phyloP scores from a whole-genome alignment of 2,888 invertebrate species.

The Zygothrica quintamaculata region DNA sequence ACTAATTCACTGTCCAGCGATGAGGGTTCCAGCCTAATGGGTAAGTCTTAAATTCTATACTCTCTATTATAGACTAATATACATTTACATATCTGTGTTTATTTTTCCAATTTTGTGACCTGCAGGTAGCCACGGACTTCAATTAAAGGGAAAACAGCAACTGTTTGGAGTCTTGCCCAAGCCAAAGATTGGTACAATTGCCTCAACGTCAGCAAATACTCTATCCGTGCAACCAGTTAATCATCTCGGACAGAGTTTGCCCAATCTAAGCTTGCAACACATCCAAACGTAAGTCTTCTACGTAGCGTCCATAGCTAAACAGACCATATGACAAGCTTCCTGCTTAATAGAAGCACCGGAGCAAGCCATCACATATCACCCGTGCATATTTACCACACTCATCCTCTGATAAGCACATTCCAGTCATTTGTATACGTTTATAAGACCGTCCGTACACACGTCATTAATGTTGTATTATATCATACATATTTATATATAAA shows the following conservation, averaged over 20 bases:
- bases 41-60: conserved; percentile 13
- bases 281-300: conserved; percentile 82
- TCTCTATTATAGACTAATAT: not conserved
- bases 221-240: conserved; percentile 90
- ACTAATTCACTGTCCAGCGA: conserved; percentile 88
- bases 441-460: conserved; percentile 53
- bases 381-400: conserved; percentile 29
- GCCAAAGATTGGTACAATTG: conserved; percentile 68
- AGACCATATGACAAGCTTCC: conserved; percentile 41
- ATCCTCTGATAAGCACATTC: conserved; percentile 50
- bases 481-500: conserved; percentile 24
- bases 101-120: not conserved
- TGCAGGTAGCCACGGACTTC: conserved; percentile 60
- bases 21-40: conserved; percentile 85
- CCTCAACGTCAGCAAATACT: conserved; percentile 87
- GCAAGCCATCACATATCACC: conserved; percentile 28
- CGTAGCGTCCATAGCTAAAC: conserved; percentile 9
- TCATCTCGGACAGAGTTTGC: conserved; percentile 91
- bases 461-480: conserved; percentile 60
- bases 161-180: conserved; percentile 84
- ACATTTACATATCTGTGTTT: not conserved
- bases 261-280: conserved; percentile 87
- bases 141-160: conserved; percentile 71
- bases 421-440: conserved; percentile 56
- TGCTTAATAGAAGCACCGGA: conserved; percentile 43